phyloP scores from a whole-genome alignment of 1,140 invertebrate genomes.

The Aleiodes sp. region DNA sequence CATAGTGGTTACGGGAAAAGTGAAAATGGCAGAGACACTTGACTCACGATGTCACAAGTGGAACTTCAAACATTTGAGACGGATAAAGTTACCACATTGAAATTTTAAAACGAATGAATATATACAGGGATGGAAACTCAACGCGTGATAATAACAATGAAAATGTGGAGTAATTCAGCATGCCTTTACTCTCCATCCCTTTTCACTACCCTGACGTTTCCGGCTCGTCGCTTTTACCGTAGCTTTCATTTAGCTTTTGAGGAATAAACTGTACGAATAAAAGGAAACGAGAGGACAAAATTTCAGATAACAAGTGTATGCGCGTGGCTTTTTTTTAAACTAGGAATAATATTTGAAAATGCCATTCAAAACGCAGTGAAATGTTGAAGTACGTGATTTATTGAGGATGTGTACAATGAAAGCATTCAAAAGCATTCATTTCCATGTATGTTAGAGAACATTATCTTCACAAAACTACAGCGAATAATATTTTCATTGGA shows the following conservation, averaged over 20 bases:
- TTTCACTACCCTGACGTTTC: not conserved
- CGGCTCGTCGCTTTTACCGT: not conserved
- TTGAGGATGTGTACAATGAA: not conserved
- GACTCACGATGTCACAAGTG: slow-evolving; percentile 5
- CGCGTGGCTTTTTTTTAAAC: not conserved
- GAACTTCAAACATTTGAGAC: not conserved
- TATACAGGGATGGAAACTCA: not conserved
- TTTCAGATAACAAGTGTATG: not conserved
- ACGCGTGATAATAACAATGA: not conserved
- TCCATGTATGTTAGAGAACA: not conserved
- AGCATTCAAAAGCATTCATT: not conserved
- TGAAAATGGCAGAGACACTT: slow-evolving; percentile 12
- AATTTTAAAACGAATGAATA: not conserved
- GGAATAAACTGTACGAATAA: not conserved
- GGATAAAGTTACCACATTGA: not conserved
- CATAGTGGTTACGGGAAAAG: not conserved
- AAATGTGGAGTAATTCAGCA: not conserved
- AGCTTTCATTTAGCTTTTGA: not conserved
- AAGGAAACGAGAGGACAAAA: not conserved
- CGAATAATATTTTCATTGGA: no score
- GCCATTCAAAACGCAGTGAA: no score
- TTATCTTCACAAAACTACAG: no score
- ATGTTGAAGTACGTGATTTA: no score
- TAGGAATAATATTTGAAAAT: not conserved
- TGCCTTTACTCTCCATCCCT: not conserved